phyloP scores from a whole-genome alignment of 2,113 vertebrate genomes.

The Pseudopodoces humilis region DNA sequence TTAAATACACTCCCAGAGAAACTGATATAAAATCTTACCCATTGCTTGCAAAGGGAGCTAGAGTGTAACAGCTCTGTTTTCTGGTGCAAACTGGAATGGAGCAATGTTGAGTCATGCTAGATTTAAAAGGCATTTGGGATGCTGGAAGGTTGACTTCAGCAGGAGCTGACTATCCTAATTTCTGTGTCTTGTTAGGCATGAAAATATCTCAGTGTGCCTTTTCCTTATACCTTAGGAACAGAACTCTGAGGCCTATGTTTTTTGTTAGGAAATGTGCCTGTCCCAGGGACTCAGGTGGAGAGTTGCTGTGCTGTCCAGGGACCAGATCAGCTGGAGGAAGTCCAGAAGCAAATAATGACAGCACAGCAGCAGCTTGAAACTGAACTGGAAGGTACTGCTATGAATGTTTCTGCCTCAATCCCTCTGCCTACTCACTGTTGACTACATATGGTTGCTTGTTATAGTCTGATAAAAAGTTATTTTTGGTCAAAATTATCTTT shows the following conservation, averaged over 20 bases:
- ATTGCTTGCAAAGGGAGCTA: background rate
- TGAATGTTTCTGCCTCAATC: background rate
- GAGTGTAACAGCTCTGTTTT: background rate
- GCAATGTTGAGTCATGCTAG: background rate
- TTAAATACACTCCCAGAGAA: background rate
- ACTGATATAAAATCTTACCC: background rate
- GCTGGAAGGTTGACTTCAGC: background rate
- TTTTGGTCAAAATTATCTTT: background rate
- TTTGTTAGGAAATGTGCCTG: background rate
- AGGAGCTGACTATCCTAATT: background rate
- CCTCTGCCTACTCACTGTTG: background rate
- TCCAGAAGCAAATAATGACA: background rate
- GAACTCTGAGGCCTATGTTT: background rate
- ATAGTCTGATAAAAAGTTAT: background rate
- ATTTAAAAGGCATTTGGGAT: background rate
- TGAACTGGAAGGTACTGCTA: background rate
- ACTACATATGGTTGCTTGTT: background rate
- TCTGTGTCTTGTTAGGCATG: background rate
- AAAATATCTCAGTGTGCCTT: background rate
- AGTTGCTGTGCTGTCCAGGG: background rate
- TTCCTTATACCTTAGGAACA: background rate
- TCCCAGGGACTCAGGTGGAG: background rate
- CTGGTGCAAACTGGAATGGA: background rate
- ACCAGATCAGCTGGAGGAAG: background rate
- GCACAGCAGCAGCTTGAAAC: rapidly evolving